Evolutionary conservation across 1,140 invertebrate species (phyloP), one percentile per base, ranked within the genome.

Genomic region (Sarcophaga peregrina): DNA sequence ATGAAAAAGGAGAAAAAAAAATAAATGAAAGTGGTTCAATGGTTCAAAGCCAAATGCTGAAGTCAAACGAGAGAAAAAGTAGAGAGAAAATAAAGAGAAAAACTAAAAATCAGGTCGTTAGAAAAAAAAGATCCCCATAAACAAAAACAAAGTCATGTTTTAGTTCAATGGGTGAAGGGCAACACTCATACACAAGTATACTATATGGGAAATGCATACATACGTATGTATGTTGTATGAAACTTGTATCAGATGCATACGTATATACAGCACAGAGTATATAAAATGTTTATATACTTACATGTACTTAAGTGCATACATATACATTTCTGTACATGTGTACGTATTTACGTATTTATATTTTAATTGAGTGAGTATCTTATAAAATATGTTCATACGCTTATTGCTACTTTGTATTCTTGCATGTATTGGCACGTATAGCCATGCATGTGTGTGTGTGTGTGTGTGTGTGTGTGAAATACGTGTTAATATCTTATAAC

Each of bases 81-180:
- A 58, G 13, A 58, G 54, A 58, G 15, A 37, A 37, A 58, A 58
- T 1, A 7, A 58, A 58, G 0, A 58, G 15, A 58, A 58, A 13
- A 58, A 58, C n/a, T 13, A 25, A 20, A 68, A 68, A 68, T 68
- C 62, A 68, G 62, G 62, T 68, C 62, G 17, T 68, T n/a, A 68
- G 17, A 68, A n/a, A 68, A 68, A 68, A 20, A 68, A 25, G n/a
- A n/a, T n/a, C 25, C 25, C 25, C 25, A 68, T 8, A 17, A 20
- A 68, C 13, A 58, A 37, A 58, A 58, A 58, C 17, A 68, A 68
- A 68, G 7, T 68, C n/a, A 68, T n/a, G 54, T 68, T 68, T 68
- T 68, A 68, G 62, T 68, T 68, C 62, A 68, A 9, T 68, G 62
- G 62, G 62, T 68, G 62, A 68, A 68, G 62, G 62, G 17, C 62